These are phyloP conservation scores for Rhyacichthys aspro DNA, from an alignment of 2,797 vertebrate genomes.

Conservation along the genomic window DNA sequence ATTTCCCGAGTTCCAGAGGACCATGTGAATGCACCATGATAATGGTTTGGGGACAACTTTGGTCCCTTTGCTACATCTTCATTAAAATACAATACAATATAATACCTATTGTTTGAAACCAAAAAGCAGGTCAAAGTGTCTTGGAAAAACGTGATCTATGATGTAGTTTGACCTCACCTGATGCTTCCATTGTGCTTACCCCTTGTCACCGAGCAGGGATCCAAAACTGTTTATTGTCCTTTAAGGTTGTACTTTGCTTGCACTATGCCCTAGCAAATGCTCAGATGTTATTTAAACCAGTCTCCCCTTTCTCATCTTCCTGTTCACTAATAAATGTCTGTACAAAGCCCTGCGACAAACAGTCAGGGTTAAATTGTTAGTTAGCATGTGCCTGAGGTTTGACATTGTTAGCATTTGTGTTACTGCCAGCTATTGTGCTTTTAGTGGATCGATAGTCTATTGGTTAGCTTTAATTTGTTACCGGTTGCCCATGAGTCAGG, in stretches of 20 bases:
- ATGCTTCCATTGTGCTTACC: background rate
- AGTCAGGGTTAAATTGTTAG: slow-evolving; percentile 7
- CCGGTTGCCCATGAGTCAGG: slow-evolving; percentile 12
- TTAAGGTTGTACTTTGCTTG: slow-evolving; percentile 9
- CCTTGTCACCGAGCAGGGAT: slow-evolving; percentile 4
- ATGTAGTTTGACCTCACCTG: too few relatives aligned
- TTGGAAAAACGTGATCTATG: too few relatives aligned
- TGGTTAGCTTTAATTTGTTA: slow-evolving; percentile 35
- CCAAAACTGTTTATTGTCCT: background rate
- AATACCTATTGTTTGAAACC: too few relatives aligned
- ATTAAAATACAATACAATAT: background rate
- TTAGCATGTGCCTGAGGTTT: slow-evolving; percentile 37
- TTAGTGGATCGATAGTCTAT: slow-evolving; percentile 35
- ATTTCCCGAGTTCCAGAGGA: too few relatives aligned
- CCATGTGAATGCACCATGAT: too few relatives aligned
- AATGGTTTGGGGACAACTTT: too few relatives aligned
- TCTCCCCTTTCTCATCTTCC: background rate
- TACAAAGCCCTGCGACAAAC: background rate
- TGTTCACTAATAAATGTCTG: slow-evolving; percentile 15
- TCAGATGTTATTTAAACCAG: background rate
- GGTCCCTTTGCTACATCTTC: too few relatives aligned
- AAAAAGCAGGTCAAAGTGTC: too few relatives aligned
- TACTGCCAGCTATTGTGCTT: slow-evolving; percentile 7
- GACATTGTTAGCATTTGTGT: slow-evolving; percentile 32
- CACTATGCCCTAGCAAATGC: too few relatives aligned